Conservation (phyloP, 2,797 vertebrate genomes). For the Pseudopleuronectes americanus region DNA sequence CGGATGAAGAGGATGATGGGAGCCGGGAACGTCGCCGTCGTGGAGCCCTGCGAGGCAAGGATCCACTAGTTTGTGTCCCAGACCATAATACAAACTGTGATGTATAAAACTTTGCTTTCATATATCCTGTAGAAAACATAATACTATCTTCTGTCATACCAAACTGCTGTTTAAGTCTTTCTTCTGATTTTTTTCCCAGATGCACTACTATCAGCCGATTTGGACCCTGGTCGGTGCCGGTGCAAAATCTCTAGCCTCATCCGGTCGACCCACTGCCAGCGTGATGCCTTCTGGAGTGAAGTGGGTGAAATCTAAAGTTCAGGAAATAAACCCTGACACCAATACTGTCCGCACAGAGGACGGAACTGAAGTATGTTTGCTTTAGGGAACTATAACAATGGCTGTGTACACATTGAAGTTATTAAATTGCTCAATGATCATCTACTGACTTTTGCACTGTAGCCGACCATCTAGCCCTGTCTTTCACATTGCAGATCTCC, state of each 20-base stretch:
- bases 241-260: conserved; percentile 86
- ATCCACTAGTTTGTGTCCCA: not conserved
- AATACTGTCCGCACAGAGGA: conserved; percentile 87
- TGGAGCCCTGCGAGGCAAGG: conserved; percentile 93
- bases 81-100: not conserved
- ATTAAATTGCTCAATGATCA: not conserved
- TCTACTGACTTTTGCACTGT: not conserved
- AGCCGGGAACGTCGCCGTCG: conserved; percentile 90
- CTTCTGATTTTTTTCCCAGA: conserved; percentile 76
- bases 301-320: conserved; percentile 92
- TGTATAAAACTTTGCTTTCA: not conserved
- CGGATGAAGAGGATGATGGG: conserved; percentile 94
- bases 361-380: conserved; percentile 85
- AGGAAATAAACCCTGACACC: conserved; percentile 89
- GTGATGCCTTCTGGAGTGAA: conserved; percentile 91
- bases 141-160: too few relatives aligned
- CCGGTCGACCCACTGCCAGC: conserved; percentile 85
- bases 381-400: not conserved
- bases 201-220: conserved; percentile 96
- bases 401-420: not conserved
- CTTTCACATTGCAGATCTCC: conserved; percentile 84
- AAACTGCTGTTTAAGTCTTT: not conserved
- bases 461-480: not conserved
- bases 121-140: too few relatives aligned
- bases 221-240: conserved; percentile 98